Percentiles rank a stretch among this genome's conserved stretches.
Conservation (phyloP, 2,113 vertebrate genomes). For the Coreoperca whiteheadi region DNA sequence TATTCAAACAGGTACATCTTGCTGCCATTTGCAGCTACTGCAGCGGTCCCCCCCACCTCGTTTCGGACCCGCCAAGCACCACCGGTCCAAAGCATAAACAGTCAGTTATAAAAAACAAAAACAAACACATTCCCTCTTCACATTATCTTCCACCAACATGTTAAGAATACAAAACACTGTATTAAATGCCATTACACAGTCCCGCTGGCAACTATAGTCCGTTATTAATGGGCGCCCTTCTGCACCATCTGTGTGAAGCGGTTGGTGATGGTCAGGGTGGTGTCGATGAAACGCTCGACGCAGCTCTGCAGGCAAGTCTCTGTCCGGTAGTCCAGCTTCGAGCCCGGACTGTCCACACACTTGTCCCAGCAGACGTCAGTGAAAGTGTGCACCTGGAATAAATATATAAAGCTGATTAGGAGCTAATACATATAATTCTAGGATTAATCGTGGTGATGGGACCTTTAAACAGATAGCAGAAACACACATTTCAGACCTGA, state of each 20-base stretch:
- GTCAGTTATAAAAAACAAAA: background rate
- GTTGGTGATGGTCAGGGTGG: slow-evolving; percentile 89
- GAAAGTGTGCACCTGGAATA: slow-evolving; percentile 90
- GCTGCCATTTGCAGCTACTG: background rate
- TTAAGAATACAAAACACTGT: slow-evolving; percentile 1
- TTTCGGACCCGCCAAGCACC: background rate
- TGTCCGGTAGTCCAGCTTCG: slow-evolving; percentile 89
- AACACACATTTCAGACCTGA: background rate
- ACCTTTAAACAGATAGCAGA: background rate
- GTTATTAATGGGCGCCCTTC: slow-evolving; percentile 84
- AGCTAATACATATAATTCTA: background rate
- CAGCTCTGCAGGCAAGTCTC: slow-evolving; percentile 91
- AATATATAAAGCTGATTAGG: background rate
- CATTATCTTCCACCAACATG: background rate
- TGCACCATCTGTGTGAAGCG: slow-evolving; percentile 94
- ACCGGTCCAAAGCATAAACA: background rate
- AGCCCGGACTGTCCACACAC: slow-evolving; percentile 89
- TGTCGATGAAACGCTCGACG: slow-evolving; percentile 94
- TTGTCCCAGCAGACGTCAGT: slow-evolving; percentile 96
- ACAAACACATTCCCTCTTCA: slow-evolving; percentile 10
- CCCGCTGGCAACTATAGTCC: background rate
- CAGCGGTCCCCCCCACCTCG: no score
- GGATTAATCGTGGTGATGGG: background rate
- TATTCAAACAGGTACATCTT: background rate
- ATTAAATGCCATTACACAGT: background rate